These are phyloP conservation scores for Elegia similella DNA, from an alignment of 2,888 invertebrate genomes.

Conservation along the genomic window DNA sequence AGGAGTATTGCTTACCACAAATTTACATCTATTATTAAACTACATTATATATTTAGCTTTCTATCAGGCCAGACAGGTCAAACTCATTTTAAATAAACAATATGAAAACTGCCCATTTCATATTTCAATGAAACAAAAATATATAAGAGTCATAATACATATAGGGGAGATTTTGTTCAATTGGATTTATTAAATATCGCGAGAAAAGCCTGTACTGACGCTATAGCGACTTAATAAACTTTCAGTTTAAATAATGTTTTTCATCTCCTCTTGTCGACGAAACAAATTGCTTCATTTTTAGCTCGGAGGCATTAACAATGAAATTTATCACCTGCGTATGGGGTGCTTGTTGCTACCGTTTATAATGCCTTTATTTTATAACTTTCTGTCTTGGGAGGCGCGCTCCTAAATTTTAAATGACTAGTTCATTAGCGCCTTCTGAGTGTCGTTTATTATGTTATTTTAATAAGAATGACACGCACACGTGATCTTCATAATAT, in stretches of 20 bases:
- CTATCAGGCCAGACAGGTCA: too few relatives aligned
- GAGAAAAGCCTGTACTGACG: background rate
- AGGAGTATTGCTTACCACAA: too few relatives aligned
- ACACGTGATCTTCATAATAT: too few relatives aligned
- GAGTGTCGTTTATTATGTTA: background rate
- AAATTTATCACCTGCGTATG: conserved; percentile 68
- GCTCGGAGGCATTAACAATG: conserved; percentile 59
- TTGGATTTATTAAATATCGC: background rate
- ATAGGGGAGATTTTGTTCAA: background rate
- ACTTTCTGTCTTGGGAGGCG: conserved; percentile 1
- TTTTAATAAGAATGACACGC: background rate
- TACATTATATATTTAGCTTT: too few relatives aligned
- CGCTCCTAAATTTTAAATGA: conserved; percentile 14
- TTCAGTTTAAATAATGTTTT: conserved; percentile 69
- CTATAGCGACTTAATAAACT: conserved; percentile 55
- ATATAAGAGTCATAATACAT: too few relatives aligned
- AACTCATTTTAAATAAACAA: too few relatives aligned
- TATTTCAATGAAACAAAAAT: too few relatives aligned
- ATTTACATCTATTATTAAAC: too few relatives aligned
- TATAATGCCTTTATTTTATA: conserved; percentile 24
- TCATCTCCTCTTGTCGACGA: conserved; percentile 70
- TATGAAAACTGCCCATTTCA: too few relatives aligned
- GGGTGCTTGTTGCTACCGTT: conserved; percentile 48
- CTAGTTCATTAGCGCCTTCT: background rate
- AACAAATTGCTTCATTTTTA: conserved; percentile 78